Percentiles rank a stretch among this genome's conserved stretches.
Conservation (phyloP, 2,797 vertebrate species). For the Tragelaphus eurycerus region DNA sequence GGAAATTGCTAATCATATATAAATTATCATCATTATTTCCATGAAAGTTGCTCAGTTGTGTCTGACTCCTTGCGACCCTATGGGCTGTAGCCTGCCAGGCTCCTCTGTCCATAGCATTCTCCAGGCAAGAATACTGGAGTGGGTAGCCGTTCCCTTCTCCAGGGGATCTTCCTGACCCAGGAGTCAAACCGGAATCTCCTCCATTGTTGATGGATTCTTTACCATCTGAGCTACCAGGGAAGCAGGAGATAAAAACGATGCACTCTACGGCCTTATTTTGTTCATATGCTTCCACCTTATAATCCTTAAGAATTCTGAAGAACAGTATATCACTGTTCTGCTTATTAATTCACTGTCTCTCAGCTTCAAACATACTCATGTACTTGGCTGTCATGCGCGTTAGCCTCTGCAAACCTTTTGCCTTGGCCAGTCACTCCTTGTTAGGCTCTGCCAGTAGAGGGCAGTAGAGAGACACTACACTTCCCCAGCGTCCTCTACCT, state of each 20-base stretch:
- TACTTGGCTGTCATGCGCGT: rapidly evolving
- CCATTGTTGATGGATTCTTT: neutral
- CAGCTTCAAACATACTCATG: neutral
- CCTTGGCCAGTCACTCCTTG: neutral
- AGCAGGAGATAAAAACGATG: neutral
- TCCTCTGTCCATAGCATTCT: neutral
- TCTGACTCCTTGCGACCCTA: neutral
- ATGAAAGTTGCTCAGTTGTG: neutral
- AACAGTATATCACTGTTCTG: neutral
- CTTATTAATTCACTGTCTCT: neutral
- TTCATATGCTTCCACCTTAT: no score
- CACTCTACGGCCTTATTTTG: neutral
- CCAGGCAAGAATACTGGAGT: neutral
- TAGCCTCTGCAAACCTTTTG: neutral
- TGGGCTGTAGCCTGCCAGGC: neutral
- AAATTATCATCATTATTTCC: neutral
- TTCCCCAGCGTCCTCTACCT: neutral
- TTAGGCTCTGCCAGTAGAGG: neutral
- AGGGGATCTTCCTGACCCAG: neutral
- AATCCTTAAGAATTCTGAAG: neutral
- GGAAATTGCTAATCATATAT: neutral
- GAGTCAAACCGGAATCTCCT: neutral
- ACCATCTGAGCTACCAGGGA: neutral
- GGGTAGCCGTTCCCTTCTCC: neutral
- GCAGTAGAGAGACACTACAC: neutral